These are phyloP conservation scores for Caenorhabditis becei DNA, from an alignment of 2,888 invertebrate species.

Conservation along the genomic window DNA sequence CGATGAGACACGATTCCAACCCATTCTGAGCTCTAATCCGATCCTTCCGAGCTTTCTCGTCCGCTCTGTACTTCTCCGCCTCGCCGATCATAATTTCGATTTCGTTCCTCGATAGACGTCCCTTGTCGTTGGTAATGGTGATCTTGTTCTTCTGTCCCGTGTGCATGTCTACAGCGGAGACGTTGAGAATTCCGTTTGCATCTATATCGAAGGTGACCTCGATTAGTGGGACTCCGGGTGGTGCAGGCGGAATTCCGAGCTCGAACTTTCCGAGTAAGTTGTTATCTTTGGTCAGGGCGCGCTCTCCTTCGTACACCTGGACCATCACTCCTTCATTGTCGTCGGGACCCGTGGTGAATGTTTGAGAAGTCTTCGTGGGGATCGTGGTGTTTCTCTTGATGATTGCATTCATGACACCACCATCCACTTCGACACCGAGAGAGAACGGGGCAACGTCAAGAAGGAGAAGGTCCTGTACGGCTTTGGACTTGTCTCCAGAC, in stretches of 20 bases:
- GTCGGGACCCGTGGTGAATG: slow-evolving; percentile 92
- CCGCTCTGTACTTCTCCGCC: slow-evolving; percentile 85
- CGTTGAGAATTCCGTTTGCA: slow-evolving; percentile 84
- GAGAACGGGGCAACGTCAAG: slow-evolving; percentile 96
- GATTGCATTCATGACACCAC: slow-evolving; percentile 93
- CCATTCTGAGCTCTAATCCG: neutral
- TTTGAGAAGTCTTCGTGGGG: slow-evolving; percentile 62
- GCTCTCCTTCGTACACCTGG: slow-evolving; percentile 86
- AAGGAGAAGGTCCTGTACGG: slow-evolving; percentile 71
- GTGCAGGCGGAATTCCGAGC: slow-evolving; percentile 84
- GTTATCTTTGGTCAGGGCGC: slow-evolving; percentile 82
- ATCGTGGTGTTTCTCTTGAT: slow-evolving; percentile 98
- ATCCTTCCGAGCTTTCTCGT: neutral
- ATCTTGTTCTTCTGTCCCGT: slow-evolving; percentile 77
- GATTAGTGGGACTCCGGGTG: slow-evolving; percentile 83
- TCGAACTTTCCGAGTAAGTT: slow-evolving; percentile 93
- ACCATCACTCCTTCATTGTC: slow-evolving; percentile 93
- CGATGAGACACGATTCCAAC: neutral
- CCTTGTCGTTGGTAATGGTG: slow-evolving; percentile 85
- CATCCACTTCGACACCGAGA: slow-evolving; percentile 97
- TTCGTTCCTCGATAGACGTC: slow-evolving; percentile 91
- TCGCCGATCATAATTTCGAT: slow-evolving; percentile 91
- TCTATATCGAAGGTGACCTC: slow-evolving; percentile 84
- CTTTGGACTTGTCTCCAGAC: slow-evolving; percentile 61
- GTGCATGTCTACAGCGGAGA: slow-evolving; percentile 88